These are phyloP conservation scores for Leptinotarsa rubiginosa DNA, from an alignment of 2,888 invertebrate species.

Conservation along the genomic window DNA sequence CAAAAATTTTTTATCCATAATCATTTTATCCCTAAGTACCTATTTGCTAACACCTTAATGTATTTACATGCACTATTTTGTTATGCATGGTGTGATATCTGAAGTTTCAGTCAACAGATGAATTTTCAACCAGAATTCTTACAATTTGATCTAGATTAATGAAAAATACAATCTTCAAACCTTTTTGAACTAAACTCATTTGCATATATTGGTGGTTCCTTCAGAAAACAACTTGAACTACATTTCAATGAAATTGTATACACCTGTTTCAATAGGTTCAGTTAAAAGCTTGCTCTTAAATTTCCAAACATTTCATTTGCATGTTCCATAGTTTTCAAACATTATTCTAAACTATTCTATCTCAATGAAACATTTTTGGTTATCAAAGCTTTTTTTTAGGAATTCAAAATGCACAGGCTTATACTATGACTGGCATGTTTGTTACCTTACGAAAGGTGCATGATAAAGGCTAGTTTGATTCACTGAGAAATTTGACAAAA, in stretches of 20 bases:
- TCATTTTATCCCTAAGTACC: too few species aligned
- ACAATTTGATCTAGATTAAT: too few species aligned
- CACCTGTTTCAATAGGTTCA: not conserved
- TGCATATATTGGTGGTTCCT: constrained; percentile 27
- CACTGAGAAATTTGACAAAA: too few species aligned
- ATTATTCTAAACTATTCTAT: not conserved
- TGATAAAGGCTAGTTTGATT: constrained; percentile 1
- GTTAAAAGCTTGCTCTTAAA: not conserved
- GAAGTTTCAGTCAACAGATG: too few species aligned
- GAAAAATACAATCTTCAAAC: not conserved
- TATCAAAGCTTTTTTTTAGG: not conserved
- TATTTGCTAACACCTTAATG: too few species aligned
- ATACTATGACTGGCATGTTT: constrained; percentile 8
- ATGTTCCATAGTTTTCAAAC: constrained; percentile 4
- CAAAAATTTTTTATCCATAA: too few species aligned
- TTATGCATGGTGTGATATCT: too few species aligned
- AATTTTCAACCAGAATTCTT: too few species aligned
- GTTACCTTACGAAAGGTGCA: not conserved
- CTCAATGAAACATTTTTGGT: not conserved
- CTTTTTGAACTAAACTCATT: constrained; percentile 24
- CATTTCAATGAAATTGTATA: not conserved
- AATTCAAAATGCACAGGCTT: constrained; percentile 13
- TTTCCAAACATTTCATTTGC: constrained; percentile 4
- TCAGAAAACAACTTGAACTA: constrained; percentile 26
- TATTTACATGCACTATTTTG: too few species aligned